These are phyloP conservation scores for Ophion costatus DNA, from an alignment of 2,888 invertebrate genomes.

Conservation along the genomic window DNA sequence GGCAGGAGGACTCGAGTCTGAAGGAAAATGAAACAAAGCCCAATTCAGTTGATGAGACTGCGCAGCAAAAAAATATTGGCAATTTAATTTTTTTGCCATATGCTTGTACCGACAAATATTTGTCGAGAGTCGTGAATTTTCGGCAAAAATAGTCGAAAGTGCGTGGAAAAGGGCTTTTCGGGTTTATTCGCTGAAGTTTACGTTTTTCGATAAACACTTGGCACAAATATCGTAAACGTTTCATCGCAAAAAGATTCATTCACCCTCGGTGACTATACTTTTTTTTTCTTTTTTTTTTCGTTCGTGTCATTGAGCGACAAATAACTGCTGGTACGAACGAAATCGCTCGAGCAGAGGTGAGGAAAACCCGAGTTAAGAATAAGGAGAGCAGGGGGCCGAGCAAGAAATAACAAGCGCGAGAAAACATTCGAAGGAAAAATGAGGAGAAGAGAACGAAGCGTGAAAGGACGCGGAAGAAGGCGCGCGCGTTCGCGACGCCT, in stretches of 20 bases:
- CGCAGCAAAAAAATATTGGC: too few relatives aligned
- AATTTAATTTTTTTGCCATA: too few relatives aligned
- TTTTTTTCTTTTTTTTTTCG: background rate
- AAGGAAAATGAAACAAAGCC: too few relatives aligned
- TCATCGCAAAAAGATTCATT: too few relatives aligned
- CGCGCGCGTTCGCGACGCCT: conserved; percentile 51
- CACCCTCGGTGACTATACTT: too few relatives aligned
- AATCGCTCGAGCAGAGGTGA: background rate
- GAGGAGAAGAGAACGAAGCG: background rate
- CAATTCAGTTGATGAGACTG: too few relatives aligned
- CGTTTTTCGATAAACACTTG: background rate
- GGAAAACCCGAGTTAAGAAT: conserved; percentile 43
- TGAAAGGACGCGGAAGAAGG: conserved; percentile 34
- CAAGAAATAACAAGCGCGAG: conserved; percentile 7
- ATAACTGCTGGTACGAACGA: conserved; percentile 35
- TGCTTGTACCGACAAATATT: too few relatives aligned
- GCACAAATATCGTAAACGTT: too few relatives aligned
- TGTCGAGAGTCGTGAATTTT: too few relatives aligned
- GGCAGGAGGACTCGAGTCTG: too few relatives aligned
- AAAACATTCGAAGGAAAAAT: conserved; percentile 28
- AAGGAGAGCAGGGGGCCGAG: conserved; percentile 15
- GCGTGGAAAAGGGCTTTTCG: background rate
- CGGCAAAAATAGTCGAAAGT: conserved; percentile 23
- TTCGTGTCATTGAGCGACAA: conserved; percentile 39
- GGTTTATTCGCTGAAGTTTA: background rate